Conservation (phyloP, 2,888 invertebrate genomes). For the Dioctria rufipes region DNA sequence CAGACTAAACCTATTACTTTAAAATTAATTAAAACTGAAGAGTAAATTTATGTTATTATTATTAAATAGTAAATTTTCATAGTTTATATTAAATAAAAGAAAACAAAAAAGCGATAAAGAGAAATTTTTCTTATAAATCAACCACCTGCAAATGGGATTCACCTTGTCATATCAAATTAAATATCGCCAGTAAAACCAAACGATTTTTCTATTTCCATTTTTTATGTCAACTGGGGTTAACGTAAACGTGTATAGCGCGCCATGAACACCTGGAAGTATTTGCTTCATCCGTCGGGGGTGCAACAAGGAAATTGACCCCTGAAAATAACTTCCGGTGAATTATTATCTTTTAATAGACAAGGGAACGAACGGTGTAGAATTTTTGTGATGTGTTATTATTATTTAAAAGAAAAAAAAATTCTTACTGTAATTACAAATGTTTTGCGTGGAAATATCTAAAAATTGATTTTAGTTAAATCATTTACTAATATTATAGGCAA, state of each 20-base stretch:
- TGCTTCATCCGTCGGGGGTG: background rate
- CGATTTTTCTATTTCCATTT: background rate
- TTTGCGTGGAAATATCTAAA: background rate
- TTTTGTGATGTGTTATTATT: background rate
- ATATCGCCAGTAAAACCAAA: background rate
- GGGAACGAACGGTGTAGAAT: background rate
- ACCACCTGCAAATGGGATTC: conserved; percentile 60
- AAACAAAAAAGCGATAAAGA: no score
- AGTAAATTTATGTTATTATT: no score
- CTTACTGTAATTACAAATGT: background rate
- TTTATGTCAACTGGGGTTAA: conserved; percentile 44
- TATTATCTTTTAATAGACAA: background rate
- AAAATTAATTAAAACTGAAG: no score
- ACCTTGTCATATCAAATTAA: conserved; percentile 55
- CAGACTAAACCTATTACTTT: no score
- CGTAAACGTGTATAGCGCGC: background rate
- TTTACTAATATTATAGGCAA: background rate
- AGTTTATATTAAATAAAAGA: no score
- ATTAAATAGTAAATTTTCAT: no score
- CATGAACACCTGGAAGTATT: conserved; percentile 36
- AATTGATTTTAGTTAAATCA: background rate
- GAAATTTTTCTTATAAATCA: conserved; percentile 56
- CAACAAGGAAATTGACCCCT: conserved; percentile 20
- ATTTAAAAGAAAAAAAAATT: background rate
- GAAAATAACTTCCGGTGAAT: conserved; percentile 34